Base-by-base conservation (phyloP, 1,140 invertebrate species). In the Orchesella cincta region DNA sequence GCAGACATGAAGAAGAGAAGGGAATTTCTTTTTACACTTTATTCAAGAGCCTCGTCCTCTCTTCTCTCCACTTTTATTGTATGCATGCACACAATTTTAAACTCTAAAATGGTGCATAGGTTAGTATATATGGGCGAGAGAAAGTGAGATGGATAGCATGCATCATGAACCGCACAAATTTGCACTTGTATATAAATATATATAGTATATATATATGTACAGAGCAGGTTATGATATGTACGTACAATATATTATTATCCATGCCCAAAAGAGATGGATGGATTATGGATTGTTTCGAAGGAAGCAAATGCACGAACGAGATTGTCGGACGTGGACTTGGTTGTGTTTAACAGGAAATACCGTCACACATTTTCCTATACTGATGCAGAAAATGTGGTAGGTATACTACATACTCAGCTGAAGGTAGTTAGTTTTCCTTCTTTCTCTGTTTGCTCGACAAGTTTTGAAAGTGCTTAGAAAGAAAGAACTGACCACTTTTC, bases 71-170 rank as follows among this genome's bases (percentile, higher is more conserved):
- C 62, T 12, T 67, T 12, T 67, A 5, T 67, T 67, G 29, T 67
- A 67, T 67, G 62, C 62, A 67, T 26, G 39, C 8, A 46, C 29
- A 23, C 26, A 67, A 31, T 29, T 67, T 67, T 67, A 67, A 57
- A 57, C 14, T 57, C 23, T 3, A 57, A 57, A 57, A 57, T 57
- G 52, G 52, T 57, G 52, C 52, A 57, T 8, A 26, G 23, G 8
- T 57, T 57, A 57, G 8, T 46, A 5, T 46, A 18, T 5, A 18
- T n/a, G n/a, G n/a, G n/a, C n/a, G n/a, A n/a, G n/a, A n/a, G n/a
- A n/a, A n/a, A n/a, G n/a, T n/a, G n/a, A n/a, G n/a, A n/a, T n/a
- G n/a, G n/a, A n/a, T n/a, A n/a, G n/a, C n/a, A n/a, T n/a, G n/a
- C n/a, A 46, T 18, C 39, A 46, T 46, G n/a, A 46, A 46, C 39